phyloP scores from a whole-genome alignment of 2,888 invertebrate genomes.

The Formica aserva region DNA sequence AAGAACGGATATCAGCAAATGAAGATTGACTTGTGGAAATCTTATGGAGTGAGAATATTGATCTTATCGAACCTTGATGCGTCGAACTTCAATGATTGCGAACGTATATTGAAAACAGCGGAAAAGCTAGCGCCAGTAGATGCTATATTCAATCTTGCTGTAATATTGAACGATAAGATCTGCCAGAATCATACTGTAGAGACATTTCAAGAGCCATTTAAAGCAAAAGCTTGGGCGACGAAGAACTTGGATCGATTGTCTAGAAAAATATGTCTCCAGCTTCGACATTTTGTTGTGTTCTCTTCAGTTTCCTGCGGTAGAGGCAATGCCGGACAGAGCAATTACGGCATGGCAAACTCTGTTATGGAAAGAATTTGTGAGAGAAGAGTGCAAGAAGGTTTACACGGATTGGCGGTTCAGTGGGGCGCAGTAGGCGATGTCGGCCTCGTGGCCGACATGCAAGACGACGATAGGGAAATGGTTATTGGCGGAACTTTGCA shows the following conservation, averaged over 20 bases:
- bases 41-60: too few species aligned
- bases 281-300: slow-evolving; percentile 88
- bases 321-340: slow-evolving; percentile 90
- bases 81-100: too few species aligned
- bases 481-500: slow-evolving; percentile 94
- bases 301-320: slow-evolving; percentile 89
- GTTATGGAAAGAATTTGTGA: slow-evolving; percentile 91
- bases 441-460: slow-evolving; percentile 93
- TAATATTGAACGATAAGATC: too few species aligned
- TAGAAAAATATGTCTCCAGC: slow-evolving; percentile 85
- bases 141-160: too few species aligned
- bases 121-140: too few species aligned
- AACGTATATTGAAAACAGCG: too few species aligned
- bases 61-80: too few species aligned
- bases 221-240: too few species aligned
- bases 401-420: slow-evolving; percentile 88
- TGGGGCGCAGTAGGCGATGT: slow-evolving; percentile 90
- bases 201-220: too few species aligned
- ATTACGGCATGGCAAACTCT: slow-evolving; percentile 88
- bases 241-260: slow-evolving; percentile 78
- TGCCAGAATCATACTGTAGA: too few species aligned
- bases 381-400: slow-evolving; percentile 81
- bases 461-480: slow-evolving; percentile 90
- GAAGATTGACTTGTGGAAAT: too few species aligned
- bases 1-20: too few species aligned